These are phyloP conservation scores for Halcyon badia DNA, from an alignment of 2,797 vertebrate genomes.

Conservation along the genomic window DNA sequence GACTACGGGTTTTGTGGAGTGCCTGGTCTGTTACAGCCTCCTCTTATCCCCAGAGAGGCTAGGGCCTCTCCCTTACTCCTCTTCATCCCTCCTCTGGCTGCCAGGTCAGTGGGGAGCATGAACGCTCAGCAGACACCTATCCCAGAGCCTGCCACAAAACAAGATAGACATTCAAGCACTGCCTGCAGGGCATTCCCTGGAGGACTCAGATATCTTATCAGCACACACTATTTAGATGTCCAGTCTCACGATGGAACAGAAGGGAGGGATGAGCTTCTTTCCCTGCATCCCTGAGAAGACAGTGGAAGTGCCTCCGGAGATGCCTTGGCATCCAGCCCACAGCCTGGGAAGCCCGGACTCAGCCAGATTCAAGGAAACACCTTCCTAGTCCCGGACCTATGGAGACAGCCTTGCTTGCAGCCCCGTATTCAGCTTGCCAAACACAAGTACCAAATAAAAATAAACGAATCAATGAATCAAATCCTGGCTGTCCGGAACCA, in stretches of 20 bases:
- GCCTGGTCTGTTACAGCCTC: background rate
- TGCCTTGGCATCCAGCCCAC: background rate
- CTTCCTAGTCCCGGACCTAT: background rate
- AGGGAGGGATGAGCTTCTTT: background rate
- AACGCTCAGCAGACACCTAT: background rate
- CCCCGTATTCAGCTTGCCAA: background rate
- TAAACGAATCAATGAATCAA: constrained; percentile 63
- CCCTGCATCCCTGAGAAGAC: background rate
- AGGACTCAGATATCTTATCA: background rate
- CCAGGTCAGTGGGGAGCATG: accelerated
- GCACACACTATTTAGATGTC: background rate
- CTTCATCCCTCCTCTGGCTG: background rate
- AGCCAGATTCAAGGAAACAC: constrained; percentile 10
- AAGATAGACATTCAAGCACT: background rate
- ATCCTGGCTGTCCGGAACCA: background rate
- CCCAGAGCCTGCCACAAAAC: background rate
- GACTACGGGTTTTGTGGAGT: background rate
- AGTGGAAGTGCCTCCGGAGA: background rate
- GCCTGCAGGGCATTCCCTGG: background rate
- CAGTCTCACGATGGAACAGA: background rate
- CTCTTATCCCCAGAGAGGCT: background rate
- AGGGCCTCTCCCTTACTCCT: background rate
- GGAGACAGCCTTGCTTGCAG: background rate
- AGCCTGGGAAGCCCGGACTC: background rate
- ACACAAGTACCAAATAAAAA: constrained; percentile 48